Conservation (phyloP, 2,797 vertebrate species). For the Menidia menidia region DNA sequence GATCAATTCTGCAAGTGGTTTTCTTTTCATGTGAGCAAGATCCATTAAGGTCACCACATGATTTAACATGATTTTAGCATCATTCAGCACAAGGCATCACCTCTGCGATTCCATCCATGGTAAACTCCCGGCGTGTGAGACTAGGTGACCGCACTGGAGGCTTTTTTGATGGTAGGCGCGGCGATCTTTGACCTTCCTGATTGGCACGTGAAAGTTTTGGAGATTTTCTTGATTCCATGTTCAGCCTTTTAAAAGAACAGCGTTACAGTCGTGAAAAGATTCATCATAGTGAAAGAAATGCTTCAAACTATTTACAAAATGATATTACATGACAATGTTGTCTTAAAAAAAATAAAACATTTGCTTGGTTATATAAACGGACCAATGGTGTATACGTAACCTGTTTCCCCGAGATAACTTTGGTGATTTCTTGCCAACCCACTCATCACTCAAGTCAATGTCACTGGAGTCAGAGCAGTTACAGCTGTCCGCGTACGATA, state of each 20-base stretch:
- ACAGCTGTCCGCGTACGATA: conserved; percentile 96
- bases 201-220: conserved; percentile 92
- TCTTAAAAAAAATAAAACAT: too few species aligned
- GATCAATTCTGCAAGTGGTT: neutral
- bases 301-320: neutral
- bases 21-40: neutral
- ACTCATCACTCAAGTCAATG: conserved; percentile 97
- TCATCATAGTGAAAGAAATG: neutral
- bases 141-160: conserved; percentile 93
- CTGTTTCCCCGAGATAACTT: conserved; percentile 96
- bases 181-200: conserved; percentile 94
- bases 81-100: conserved; percentile 64
- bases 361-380: neutral
- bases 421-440: conserved; percentile 97
- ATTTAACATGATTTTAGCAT: too few species aligned
- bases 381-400: conserved; percentile 87
- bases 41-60: too few species aligned
- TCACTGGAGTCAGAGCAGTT: conserved; percentile 99
- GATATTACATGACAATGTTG: too few species aligned
- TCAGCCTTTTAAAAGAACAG: conserved; percentile 85
- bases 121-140: conserved; percentile 93
- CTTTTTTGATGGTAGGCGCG: conserved; percentile 92
- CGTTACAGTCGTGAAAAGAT: neutral
- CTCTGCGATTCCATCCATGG: conserved; percentile 96
- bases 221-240: conserved; percentile 95